Conservation (phyloP, 2,888 invertebrate genomes). For the Athalia cordata region DNA sequence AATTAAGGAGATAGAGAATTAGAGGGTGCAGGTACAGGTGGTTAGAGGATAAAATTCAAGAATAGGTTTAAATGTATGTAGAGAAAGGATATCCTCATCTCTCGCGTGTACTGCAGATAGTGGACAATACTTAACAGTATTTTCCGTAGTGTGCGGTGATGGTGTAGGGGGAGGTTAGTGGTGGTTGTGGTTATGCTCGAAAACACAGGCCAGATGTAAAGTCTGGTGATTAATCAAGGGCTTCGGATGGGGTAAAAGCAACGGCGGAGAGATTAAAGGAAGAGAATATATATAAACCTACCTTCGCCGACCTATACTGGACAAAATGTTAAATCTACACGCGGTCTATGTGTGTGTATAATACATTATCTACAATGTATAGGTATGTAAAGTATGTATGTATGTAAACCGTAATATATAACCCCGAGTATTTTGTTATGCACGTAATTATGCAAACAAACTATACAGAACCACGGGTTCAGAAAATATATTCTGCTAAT, state of each 20-base stretch:
- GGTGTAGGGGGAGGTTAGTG: not conserved
- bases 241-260: constrained; percentile 43
- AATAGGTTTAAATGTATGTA: no score
- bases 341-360: not conserved
- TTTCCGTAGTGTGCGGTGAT: not conserved
- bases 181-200: constrained; percentile 38
- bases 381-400: no score
- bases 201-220: constrained; percentile 43
- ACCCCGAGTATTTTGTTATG: no score
- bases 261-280: constrained; percentile 33
- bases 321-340: constrained; percentile 10
- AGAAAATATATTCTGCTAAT: no score
- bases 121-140: constrained; percentile 40
- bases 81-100: no score
- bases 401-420: no score
- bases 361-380: no score
- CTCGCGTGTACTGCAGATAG: not conserved
- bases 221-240: constrained; percentile 45
- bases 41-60: no score
- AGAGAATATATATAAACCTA: not conserved
- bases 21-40: not conserved
- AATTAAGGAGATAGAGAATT: not conserved
- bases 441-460: no score
- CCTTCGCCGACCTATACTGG: not conserved
- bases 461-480: no score